A percentile compares a stretch with the other conserved stretches of the same genome.
Conservation (phyloP, 2,797 vertebrate species). For the Intellagama lesueurii region DNA sequence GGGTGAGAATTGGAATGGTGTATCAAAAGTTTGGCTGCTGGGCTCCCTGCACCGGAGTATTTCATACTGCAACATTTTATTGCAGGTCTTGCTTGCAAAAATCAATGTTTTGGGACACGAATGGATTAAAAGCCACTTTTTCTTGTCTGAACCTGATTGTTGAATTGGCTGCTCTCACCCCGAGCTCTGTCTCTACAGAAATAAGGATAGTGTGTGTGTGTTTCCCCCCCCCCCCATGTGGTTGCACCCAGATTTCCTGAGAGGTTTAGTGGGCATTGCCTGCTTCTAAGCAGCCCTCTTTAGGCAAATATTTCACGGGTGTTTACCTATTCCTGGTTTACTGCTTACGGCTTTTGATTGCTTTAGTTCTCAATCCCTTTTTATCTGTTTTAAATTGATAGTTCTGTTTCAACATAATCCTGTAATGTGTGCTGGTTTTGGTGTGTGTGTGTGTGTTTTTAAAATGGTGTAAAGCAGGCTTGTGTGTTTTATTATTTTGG, state of each 20-base stretch:
- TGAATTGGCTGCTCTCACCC: no score
- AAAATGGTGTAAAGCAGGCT: background rate
- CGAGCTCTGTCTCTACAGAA: no score
- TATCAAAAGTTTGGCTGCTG: no score
- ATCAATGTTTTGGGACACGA: background rate
- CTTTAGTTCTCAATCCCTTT: background rate
- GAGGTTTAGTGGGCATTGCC: background rate
- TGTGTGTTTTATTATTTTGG: background rate
- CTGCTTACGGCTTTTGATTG: background rate
- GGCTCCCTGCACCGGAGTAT: no score
- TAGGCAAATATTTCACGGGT: background rate
- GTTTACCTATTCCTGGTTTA: background rate
- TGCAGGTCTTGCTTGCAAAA: no score
- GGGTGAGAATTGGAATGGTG: no score
- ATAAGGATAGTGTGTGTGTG: no score
- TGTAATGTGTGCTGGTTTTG: background rate
- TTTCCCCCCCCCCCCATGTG: no score
- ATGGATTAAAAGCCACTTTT: background rate
- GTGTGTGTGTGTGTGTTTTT: no score
- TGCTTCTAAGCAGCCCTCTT: background rate
- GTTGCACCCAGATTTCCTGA: background rate
- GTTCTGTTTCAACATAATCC: background rate
- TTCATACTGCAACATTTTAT: no score
- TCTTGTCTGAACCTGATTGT: background rate
- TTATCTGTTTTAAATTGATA: background rate